phyloP scores from a whole-genome alignment of 2,888 invertebrate species.

The Ethmia dodecea region DNA sequence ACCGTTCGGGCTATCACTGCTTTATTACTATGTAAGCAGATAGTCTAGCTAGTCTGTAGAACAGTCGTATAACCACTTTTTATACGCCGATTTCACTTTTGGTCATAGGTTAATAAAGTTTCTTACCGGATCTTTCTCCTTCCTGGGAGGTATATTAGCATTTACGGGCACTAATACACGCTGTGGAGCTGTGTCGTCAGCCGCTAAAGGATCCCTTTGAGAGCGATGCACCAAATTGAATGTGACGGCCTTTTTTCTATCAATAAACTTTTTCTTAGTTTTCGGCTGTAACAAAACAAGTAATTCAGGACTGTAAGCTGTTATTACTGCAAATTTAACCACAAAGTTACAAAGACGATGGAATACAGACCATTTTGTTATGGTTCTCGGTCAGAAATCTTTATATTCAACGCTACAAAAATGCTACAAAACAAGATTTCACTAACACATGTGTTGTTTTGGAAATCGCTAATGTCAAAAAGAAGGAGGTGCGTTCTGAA shows the following conservation, averaged over 20 bases:
- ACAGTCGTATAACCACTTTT: too few relatives aligned
- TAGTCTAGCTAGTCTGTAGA: too few relatives aligned
- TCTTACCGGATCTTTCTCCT: constrained; percentile 62
- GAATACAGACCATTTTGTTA: too few relatives aligned
- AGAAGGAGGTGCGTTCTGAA: constrained; percentile 3
- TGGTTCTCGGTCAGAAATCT: too few relatives aligned
- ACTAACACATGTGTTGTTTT: constrained; percentile 60
- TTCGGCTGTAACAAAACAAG: constrained; percentile 80
- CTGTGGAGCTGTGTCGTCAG: constrained; percentile 93
- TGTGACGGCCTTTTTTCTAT: constrained; percentile 93
- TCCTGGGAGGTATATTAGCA: constrained; percentile 54
- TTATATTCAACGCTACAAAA: too few relatives aligned
- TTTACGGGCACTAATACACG: constrained; percentile 85
- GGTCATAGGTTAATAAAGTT: too few relatives aligned
- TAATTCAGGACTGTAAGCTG: too few relatives aligned
- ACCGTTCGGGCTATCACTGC: too few relatives aligned
- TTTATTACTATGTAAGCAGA: too few relatives aligned
- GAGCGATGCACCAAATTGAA: constrained; percentile 96
- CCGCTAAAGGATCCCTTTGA: constrained; percentile 93
- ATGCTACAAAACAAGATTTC: constrained; percentile 10
- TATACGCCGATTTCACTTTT: too few relatives aligned
- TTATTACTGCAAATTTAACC: too few relatives aligned
- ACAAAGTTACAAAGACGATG: too few relatives aligned
- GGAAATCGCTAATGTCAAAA: constrained; percentile 30
- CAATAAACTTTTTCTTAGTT: constrained; percentile 90